Evolutionary conservation across 2,797 vertebrate species (phyloP), one percentile per base, ranked within the genome.

Genomic region (Pagetopsis macropterus): DNA sequence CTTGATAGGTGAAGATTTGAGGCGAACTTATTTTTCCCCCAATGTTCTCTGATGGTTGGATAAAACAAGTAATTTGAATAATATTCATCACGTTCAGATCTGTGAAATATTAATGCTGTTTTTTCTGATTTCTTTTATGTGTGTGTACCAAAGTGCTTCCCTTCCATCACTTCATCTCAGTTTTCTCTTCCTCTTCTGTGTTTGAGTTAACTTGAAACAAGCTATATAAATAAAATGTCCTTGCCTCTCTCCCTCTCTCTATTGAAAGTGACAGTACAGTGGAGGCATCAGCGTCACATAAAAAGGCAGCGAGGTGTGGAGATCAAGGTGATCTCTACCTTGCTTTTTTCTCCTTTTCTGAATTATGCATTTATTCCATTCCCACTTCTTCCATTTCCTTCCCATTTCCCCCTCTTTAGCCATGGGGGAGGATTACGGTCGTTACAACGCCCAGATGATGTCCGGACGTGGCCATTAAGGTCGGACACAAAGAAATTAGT

Each of bases 331-430:
- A 86, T 84, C 54, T 58, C 74, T 56, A 43, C 67, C 60, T 68
- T 46, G 13, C 75, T 48, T 49, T 64, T 64, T 68, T 45, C 57
- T 16, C 51, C 63, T 31, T 55, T 67, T 75, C 83, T 88, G 74
- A 82, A 88, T 90, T 84, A 87, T 89, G 85, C 79, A 88, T 88
- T 80, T 78, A 78, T 88, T 84, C 76, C 63, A 57, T 79, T 79
- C 66, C 65, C 63, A 46, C 41, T 45, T 51, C 77, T 66, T 54
- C 41, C 45, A 69, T 74, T 76, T 76, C 64, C 41, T 64, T 9
- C 52, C 48, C 56, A 54, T 3, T 37, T 9, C 2, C 0, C 13
- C 14, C 15, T 9, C 8, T 55, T 59, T 41, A 69, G 45, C 70
- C 52, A 2, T 0, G 41, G 54, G 50, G 41, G 66, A 70, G 72